A percentile compares a stretch with the other conserved stretches of the same genome.
These are phyloP conservation scores for Calonectris borealis DNA, from an alignment of 2,113 vertebrate species.

Conservation along the genomic window DNA sequence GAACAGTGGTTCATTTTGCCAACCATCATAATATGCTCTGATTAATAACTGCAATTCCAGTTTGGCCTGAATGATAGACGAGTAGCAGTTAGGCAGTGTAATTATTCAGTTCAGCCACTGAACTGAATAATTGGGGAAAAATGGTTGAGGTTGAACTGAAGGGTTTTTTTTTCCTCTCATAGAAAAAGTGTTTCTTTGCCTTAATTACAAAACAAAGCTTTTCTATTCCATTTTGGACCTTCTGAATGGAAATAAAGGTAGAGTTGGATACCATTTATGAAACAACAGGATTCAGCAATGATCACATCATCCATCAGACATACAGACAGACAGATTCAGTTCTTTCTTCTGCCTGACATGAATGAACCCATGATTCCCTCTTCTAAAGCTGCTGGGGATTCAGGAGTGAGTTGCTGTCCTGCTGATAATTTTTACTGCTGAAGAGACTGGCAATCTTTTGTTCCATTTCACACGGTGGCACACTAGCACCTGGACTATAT, in stretches of 20 bases:
- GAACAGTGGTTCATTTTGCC: slow-evolving; percentile 8
- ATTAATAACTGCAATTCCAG: slow-evolving; percentile 55
- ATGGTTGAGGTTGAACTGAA: background rate
- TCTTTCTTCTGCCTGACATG: background rate
- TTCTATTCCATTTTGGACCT: background rate
- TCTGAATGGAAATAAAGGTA: background rate
- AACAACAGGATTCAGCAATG: background rate
- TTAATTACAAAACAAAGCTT: slow-evolving; percentile 6
- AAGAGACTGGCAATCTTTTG: background rate
- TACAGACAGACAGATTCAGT: background rate
- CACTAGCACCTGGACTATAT: background rate
- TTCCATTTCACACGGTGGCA: background rate
- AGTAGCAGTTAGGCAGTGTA: background rate
- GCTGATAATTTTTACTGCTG: background rate
- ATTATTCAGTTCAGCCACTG: slow-evolving; percentile 18
- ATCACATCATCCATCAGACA: background rate
- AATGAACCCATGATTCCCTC: background rate
- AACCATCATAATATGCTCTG: background rate
- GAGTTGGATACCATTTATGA: background rate
- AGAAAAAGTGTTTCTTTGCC: background rate
- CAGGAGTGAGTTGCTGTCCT: background rate
- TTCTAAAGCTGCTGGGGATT: background rate
- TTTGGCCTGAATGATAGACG: slow-evolving; percentile 38
- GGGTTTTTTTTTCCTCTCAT: background rate
- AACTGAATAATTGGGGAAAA: slow-evolving; percentile 12